Conservation (phyloP, 2,888 invertebrate species). For the Chelonus formosanus region DNA sequence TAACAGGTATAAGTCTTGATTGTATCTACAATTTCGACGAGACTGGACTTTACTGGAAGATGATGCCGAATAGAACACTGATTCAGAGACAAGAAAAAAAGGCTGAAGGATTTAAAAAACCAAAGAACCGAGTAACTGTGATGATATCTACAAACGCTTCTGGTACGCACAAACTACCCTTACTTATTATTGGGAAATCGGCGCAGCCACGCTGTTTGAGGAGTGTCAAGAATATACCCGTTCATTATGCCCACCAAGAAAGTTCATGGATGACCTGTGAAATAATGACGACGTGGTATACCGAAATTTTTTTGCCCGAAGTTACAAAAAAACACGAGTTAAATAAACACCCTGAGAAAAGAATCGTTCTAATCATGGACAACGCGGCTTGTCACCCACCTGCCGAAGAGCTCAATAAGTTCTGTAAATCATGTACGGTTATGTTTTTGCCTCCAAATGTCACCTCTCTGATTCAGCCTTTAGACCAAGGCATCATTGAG, state of each 20-base stretch:
- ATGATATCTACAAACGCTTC: slow-evolving; percentile 45
- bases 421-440: slow-evolving; percentile 8
- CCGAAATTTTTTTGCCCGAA: slow-evolving; percentile 34
- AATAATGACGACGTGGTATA: slow-evolving; percentile 43
- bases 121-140: slow-evolving; percentile 44
- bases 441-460: slow-evolving; percentile 21
- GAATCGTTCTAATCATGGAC: slow-evolving; percentile 18
- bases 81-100: slow-evolving; percentile 32
- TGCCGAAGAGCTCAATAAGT: neutral
- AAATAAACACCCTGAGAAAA: slow-evolving; percentile 15
- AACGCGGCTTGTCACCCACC: slow-evolving; percentile 25
- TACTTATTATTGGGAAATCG: slow-evolving; percentile 48
- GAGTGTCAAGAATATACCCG: slow-evolving; percentile 36
- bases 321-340: slow-evolving; percentile 31
- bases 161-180: slow-evolving; percentile 45
- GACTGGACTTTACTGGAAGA: slow-evolving; percentile 40
- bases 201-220: slow-evolving; percentile 45
- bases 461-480: slow-evolving; percentile 25
- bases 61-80: slow-evolving; percentile 38
- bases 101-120: slow-evolving; percentile 43
- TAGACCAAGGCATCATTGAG: slow-evolving; percentile 31
- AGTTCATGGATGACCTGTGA: slow-evolving; percentile 45
- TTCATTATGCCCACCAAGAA: slow-evolving; percentile 34
- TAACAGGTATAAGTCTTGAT: slow-evolving; percentile 27
- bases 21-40: slow-evolving; percentile 42